phyloP scores from a whole-genome alignment of 2,113 vertebrate genomes.

The Girardinichthys multiradiatus region DNA sequence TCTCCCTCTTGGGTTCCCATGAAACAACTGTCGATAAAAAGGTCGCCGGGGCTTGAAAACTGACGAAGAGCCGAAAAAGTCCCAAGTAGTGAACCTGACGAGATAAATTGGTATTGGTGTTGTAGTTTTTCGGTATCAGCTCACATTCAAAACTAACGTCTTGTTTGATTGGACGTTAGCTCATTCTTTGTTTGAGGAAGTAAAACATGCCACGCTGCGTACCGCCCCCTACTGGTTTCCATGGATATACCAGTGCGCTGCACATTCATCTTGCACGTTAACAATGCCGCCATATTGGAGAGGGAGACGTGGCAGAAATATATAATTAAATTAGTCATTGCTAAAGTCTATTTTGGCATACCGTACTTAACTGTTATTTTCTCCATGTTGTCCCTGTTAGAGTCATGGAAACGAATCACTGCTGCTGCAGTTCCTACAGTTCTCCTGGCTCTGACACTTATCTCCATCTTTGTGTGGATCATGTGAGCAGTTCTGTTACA shows the following conservation, averaged over 20 bases:
- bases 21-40: slow-evolving; percentile 55
- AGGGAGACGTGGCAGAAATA: background rate
- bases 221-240: slow-evolving; percentile 44
- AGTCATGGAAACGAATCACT: background rate
- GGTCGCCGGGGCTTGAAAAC: slow-evolving; percentile 19
- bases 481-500: background rate
- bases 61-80: background rate
- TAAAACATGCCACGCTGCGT: background rate
- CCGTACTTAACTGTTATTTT: background rate
- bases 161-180: slow-evolving; percentile 75
- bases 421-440: background rate
- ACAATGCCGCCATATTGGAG: background rate
- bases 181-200: slow-evolving; percentile 76
- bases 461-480: background rate
- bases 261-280: background rate
- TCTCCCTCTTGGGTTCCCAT: slow-evolving; percentile 82
- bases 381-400: background rate
- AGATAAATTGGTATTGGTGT: background rate
- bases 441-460: background rate
- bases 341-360: background rate
- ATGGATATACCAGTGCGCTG: background rate
- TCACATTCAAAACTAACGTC: slow-evolving; percentile 73
- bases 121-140: slow-evolving; percentile 32
- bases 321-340: too few relatives aligned
- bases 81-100: background rate